Percentiles rank a stretch among this genome's conserved stretches.
These are phyloP conservation scores for Salminus brasiliensis DNA, from an alignment of 2,113 vertebrate genomes.

Conservation along the genomic window DNA sequence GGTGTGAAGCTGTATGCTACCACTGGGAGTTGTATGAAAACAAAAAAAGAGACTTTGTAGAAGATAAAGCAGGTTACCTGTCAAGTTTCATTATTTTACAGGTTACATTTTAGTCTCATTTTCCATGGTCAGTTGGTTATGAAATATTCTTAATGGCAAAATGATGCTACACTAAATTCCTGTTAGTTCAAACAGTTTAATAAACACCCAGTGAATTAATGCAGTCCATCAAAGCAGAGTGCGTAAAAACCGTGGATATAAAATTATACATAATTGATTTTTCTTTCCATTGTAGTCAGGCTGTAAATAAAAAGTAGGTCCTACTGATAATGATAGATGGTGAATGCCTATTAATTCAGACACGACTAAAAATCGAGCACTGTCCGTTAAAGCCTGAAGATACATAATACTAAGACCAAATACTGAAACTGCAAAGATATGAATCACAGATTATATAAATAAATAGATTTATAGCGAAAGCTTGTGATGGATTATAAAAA, in stretches of 20 bases:
- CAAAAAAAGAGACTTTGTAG: not conserved
- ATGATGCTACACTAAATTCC: not conserved
- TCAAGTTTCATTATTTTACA: not conserved
- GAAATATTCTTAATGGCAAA: not conserved
- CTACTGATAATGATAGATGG: too few species aligned
- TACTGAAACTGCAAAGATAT: not conserved
- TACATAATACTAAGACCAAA: too few species aligned
- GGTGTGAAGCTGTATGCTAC: not conserved
- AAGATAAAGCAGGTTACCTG: not conserved
- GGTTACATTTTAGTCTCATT: not conserved
- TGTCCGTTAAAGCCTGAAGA: too few species aligned
- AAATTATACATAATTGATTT: too few species aligned
- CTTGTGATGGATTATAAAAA: slow-evolving; percentile 34
- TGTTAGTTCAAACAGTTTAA: not conserved
- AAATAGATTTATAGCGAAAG: slow-evolving; percentile 17
- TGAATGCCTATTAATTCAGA: too few species aligned
- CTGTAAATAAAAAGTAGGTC: too few species aligned
- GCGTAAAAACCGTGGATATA: too few species aligned
- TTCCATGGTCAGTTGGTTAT: not conserved
- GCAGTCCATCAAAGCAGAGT: not conserved
- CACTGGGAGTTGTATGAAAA: not conserved
- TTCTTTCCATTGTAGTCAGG: too few species aligned
- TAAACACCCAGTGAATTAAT: not conserved
- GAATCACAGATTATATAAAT: not conserved
- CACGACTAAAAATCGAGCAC: too few species aligned